Evolutionary conservation across 2,888 invertebrate genomes (phyloP), one percentile per base, ranked within the genome.

Genomic region (Pemphredon lugubris): DNA sequence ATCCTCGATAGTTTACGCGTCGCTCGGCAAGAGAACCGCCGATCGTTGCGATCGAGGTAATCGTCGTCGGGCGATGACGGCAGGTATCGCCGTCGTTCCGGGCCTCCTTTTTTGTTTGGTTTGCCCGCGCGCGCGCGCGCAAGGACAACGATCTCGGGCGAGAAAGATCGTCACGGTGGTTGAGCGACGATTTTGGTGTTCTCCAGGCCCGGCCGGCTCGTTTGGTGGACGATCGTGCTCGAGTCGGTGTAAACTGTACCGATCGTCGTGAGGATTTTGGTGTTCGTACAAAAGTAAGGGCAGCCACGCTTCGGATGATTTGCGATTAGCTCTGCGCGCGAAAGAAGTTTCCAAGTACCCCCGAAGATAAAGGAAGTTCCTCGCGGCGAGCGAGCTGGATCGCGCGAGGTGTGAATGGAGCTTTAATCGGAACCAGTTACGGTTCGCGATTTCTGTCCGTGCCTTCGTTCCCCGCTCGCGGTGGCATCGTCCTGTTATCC

Each of bases 341-440:
- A 40, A 16, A 1, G 18, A 5, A 16, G 11, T 40, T 40, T 18
- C 1, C 14, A 16, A 34, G 26, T 9, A 53, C 13, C n/a, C 11
- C 16, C 20, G 32, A 34, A 14, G 37, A 48, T n/a, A 11, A 21
- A 21, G 6, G 45, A 44, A 16, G 34, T 13, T 50, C 18, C n/a
- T 14, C 18, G 40, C 30, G 21, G 26, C 9, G 26, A 50, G 23
- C 23, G 21, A 16, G 39, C 5, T 11, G 37, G 23, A 37, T 34
- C 3, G n/a, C 20, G 23, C 20, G 55, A 58, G 63, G 45, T 63
- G 61, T 67, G 54, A 73, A 73, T 65, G 69, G 42, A 70, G 50
- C 69, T 54, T 65, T 69, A 61, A 65, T 50, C 75, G 75, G 70
- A 69, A 74, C 75, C 65, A 59, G 74, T 65, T 65, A 74, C 79